Conservation (phyloP, 2,113 vertebrate species). For the Nibea coibor region DNA sequence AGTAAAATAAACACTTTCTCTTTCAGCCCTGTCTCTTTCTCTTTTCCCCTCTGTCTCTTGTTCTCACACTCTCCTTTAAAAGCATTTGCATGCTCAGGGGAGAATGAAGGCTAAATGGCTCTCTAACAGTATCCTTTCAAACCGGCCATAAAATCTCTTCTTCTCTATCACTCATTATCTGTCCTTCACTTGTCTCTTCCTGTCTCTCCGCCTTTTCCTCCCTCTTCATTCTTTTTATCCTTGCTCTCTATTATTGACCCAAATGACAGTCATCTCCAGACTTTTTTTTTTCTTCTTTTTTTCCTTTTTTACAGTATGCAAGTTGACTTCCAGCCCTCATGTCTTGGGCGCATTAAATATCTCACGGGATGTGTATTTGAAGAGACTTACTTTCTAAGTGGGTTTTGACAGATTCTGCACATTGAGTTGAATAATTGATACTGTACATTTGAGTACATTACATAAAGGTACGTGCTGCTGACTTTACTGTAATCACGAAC, state of each 20-base stretch:
- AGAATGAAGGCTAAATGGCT: slow-evolving; percentile 61
- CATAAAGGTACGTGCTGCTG: slow-evolving; percentile 11
- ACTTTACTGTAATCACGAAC: neutral
- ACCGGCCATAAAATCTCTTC: slow-evolving; percentile 50
- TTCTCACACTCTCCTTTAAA: slow-evolving; percentile 54
- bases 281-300: too few relatives aligned
- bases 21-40: neutral
- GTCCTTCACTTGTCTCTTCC: slow-evolving; percentile 13
- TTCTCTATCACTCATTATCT: slow-evolving; percentile 52
- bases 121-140: slow-evolving; percentile 54
- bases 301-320: neutral
- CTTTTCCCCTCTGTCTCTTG: neutral
- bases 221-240: neutral
- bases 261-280: neutral
- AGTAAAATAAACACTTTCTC: slow-evolving; percentile 14
- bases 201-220: neutral
- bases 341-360: slow-evolving; percentile 28
- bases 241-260: slow-evolving; percentile 13
- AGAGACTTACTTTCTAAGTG: slow-evolving; percentile 20
- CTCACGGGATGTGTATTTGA: slow-evolving; percentile 30
- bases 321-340: slow-evolving; percentile 34
- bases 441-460: slow-evolving; percentile 26
- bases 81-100: slow-evolving; percentile 67
- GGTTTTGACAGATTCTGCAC: slow-evolving; percentile 42
- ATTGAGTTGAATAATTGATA: slow-evolving; percentile 52